These are phyloP conservation scores for Drosophila varians DNA, from an alignment of 1,140 invertebrate genomes.

Conservation along the genomic window DNA sequence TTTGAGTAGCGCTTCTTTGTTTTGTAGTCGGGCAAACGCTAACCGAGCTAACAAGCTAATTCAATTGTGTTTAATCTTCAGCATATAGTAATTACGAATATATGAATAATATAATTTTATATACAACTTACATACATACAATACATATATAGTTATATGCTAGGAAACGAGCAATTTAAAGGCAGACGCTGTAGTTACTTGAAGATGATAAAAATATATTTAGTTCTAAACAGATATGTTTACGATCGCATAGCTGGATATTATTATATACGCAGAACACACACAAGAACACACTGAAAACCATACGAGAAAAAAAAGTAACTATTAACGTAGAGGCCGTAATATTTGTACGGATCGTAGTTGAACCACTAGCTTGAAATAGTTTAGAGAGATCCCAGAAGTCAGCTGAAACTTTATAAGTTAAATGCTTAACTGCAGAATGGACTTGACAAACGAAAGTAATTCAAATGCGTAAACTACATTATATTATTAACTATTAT, in stretches of 20 bases:
- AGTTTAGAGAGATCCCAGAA: constrained; percentile 37
- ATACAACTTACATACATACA: constrained; percentile 60
- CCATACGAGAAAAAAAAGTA: constrained; percentile 34
- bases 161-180: constrained; percentile 67
- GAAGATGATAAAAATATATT: constrained; percentile 70
- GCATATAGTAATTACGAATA: constrained; percentile 50
- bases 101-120: constrained; percentile 68
- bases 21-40: constrained; percentile 52
- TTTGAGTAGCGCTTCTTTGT: constrained; percentile 57
- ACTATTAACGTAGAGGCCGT: constrained; percentile 50
- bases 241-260: constrained; percentile 63
- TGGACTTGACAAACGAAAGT: constrained; percentile 58
- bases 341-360: constrained; percentile 56
- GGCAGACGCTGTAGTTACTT: constrained; percentile 78
- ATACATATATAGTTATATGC: constrained; percentile 59
- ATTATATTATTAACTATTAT: constrained; percentile 54
- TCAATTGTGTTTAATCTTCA: constrained; percentile 56
- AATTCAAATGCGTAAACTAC: constrained; percentile 48
- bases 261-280: constrained; percentile 77
- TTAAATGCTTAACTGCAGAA: constrained; percentile 60
- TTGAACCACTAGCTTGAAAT: constrained; percentile 55
- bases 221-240: constrained; percentile 68
- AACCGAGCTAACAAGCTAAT: constrained; percentile 34
- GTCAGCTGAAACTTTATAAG: constrained; percentile 66
- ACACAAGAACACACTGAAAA: constrained; percentile 39